Percentiles rank a stretch among this genome's conserved stretches.
phyloP scores from a whole-genome alignment of 2,888 invertebrate genomes.

The Hyppa rectilinea region DNA sequence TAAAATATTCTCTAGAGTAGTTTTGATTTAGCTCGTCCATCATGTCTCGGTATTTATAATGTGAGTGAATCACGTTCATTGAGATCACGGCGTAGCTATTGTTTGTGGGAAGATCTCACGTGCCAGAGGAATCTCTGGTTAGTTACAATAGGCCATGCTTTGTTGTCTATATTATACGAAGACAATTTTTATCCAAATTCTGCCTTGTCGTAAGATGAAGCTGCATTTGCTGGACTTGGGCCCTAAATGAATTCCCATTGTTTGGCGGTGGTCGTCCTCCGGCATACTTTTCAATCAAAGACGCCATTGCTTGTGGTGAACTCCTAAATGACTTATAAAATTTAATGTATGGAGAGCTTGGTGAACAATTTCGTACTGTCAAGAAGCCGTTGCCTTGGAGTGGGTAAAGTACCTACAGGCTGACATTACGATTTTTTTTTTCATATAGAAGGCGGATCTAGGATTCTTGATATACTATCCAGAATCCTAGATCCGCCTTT shows the following conservation, averaged over 20 bases:
- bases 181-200: background rate
- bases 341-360: background rate
- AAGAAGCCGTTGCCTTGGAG: background rate
- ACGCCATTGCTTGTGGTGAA: background rate
- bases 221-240: background rate
- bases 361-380: background rate
- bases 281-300: background rate
- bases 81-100: conserved; percentile 39
- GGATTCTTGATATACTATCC: too few relatives aligned
- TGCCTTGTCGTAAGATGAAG: too few relatives aligned
- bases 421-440: too few relatives aligned
- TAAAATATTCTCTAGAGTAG: conserved; percentile 10
- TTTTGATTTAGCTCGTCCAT: conserved; percentile 66
- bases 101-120: conserved; percentile 33
- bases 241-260: background rate
- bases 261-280: background rate
- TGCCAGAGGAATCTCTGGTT: conserved; percentile 28
- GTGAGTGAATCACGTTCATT: conserved; percentile 68
- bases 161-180: background rate
- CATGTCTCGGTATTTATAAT: conserved; percentile 67
- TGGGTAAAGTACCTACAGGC: too few relatives aligned
- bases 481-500: too few relatives aligned
- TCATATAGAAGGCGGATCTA: too few relatives aligned
- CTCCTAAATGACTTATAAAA: background rate
- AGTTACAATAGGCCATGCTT: background rate